Evolutionary conservation across 2,888 invertebrate species (phyloP).

Genomic region (Habroteleia sp.): DNA sequence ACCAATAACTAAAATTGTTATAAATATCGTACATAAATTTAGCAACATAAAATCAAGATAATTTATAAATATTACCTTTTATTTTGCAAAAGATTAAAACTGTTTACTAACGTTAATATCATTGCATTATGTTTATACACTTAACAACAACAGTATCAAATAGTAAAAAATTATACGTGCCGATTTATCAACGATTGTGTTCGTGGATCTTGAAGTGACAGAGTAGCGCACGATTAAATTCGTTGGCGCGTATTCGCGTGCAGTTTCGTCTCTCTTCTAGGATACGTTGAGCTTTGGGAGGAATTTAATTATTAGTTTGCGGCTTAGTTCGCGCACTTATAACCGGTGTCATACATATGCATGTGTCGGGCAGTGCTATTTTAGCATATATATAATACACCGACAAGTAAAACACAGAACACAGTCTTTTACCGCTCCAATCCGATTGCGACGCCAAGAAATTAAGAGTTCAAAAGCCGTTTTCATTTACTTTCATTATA

Average conservation of each 20-base stretch:
- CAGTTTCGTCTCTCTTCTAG: slow-evolving; percentile 31
- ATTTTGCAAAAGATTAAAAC: background rate
- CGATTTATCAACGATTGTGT: slow-evolving; percentile 33
- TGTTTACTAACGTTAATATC: too few species aligned
- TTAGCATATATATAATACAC: slow-evolving; percentile 67
- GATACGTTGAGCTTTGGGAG: slow-evolving; percentile 51
- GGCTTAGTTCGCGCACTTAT: slow-evolving; percentile 68
- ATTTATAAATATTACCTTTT: too few species aligned
- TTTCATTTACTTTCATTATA: slow-evolving; percentile 38
- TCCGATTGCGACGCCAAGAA: slow-evolving; percentile 28
- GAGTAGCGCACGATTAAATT: slow-evolving; percentile 52
- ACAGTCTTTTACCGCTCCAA: slow-evolving; percentile 34
- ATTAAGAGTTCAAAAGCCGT: slow-evolving; percentile 34
- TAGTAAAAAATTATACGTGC: background rate
- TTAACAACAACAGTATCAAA: background rate
- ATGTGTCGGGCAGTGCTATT: slow-evolving; percentile 68
- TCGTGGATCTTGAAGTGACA: slow-evolving; percentile 51
- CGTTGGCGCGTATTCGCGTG: slow-evolving; percentile 47
- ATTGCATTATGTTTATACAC: too few species aligned
- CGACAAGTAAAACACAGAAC: slow-evolving; percentile 47
- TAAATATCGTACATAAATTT: too few species aligned
- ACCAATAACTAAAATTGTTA: too few species aligned
- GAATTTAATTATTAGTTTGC: slow-evolving; percentile 76
- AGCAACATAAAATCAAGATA: too few species aligned
- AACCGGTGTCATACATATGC: slow-evolving; percentile 71